A percentile compares a stretch with the other conserved stretches of the same genome.
phyloP scores from a whole-genome alignment of 2,797 vertebrate genomes.

The Semaprochilodus insignis region DNA sequence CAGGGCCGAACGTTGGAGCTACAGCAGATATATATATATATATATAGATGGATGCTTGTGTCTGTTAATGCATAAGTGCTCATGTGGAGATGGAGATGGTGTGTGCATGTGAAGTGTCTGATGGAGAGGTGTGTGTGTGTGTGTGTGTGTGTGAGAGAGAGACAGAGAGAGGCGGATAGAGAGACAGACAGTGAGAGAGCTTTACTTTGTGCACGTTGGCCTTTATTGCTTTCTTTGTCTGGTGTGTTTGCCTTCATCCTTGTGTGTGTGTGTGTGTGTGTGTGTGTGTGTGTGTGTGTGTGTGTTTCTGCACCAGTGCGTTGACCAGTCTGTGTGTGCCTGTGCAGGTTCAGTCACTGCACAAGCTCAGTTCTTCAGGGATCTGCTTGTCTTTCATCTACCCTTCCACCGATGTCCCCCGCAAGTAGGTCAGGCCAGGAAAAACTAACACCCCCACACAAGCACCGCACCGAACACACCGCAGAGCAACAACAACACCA shows the following conservation, averaged over 20 bases:
- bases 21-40: no score
- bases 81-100: not conserved
- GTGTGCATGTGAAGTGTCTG: not conserved
- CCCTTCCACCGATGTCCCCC: constrained; percentile 69
- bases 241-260: not conserved
- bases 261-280: constrained; percentile 13
- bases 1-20: no score
- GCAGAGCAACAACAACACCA: not conserved
- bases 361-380: constrained; percentile 73
- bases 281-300: not conserved
- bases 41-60: no score
- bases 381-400: constrained; percentile 78
- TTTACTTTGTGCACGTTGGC: not conserved
- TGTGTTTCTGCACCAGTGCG: constrained; percentile 5
- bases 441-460: constrained; percentile 64
- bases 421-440: constrained; percentile 80
- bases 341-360: constrained; percentile 67
- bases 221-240: constrained; percentile 12
- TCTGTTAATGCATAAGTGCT: no score
- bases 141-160: not conserved
- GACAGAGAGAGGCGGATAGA: not conserved
- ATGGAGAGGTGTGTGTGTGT: not conserved
- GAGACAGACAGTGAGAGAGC: not conserved
- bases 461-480: constrained; percentile 34
- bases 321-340: constrained; percentile 6